Evolutionary conservation across 2,888 invertebrate species (phyloP), one percentile per base, ranked within the genome.

Genomic region (Molanna angustata): DNA sequence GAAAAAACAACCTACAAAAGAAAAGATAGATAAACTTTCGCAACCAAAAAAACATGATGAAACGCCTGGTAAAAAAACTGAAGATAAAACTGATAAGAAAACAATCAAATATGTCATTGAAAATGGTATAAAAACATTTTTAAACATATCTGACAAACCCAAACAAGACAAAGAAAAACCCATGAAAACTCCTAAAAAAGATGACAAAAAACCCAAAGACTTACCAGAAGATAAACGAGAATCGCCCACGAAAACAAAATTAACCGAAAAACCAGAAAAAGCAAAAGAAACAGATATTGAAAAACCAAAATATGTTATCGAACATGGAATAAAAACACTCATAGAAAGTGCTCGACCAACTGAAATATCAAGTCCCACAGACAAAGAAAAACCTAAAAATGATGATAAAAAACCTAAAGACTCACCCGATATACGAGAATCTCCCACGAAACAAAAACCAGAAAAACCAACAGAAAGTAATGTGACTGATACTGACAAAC

Each of bases 321-420:
- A 59, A 47, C 54, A 59, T 39, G 59, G 59, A 4, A 48, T 59
- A 2, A 59, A 42, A 45, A 59, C 59, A n/a, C 33, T 31, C 4
- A 39, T 59, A 21, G 51, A 51, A 16, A 39, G 43, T n/a, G 33
- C 31, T 16, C n/a, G n/a, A n/a, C n/a, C n/a, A n/a, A n/a, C n/a
- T n/a, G n/a, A n/a, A n/a, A n/a, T n/a, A n/a, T n/a, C n/a, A n/a
- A n/a, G n/a, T n/a, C n/a, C n/a, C n/a, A n/a, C n/a, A n/a, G 41
- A n/a, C 19, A 4, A 21, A 31, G 2, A 27, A 20, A 6, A 40
- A 39, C 39, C 27, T 31, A 6, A 21, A 20, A 3, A 17, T 33
- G 13, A n/a, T n/a, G n/a, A n/a, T n/a, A n/a, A n/a, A n/a, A n/a
- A n/a, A n/a, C n/a, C n/a, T n/a, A n/a, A n/a, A n/a, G n/a, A n/a